Base-by-base conservation (phyloP, 2,888 invertebrate genomes). In the Dryococelus australis region DNA sequence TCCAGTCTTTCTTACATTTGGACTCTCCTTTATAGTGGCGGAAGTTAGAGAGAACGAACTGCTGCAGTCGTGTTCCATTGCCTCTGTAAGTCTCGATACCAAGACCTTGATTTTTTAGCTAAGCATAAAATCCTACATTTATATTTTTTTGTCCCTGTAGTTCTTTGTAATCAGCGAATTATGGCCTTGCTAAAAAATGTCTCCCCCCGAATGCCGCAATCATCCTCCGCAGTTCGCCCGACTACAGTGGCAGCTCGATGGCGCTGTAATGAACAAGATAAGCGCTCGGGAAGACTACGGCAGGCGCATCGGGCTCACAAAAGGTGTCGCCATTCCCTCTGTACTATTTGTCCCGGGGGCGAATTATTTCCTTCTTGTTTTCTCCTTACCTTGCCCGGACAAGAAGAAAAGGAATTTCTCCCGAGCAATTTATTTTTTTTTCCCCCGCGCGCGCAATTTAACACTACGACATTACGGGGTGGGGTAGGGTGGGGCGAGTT, bases 241-340 rank as follows among this genome's bases (percentile, higher is more conserved):
- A 16, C 47, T 3, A 47, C 16, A 13, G 47, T 8, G 12, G 47
- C 12, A 47, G 47, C 47, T 47, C 47, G 47, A 47, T 47, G 47
- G 47, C 47, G 47, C 47, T 16, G 16, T 47, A 47, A 47, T 47
- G 47, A 47, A 47, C 47, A 47, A 47, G 47, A 47, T 47, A 35
- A 47, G 47, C 47, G 10, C 47, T 16, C 10, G 47, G 10, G 47
- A 47, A 47, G 47, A 47, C 35, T 10, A 47, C 8, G 47, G 47
- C 47, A 35, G 65, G 20, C 20, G 65, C 65, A n/a, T 65, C 65
- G 65, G 12, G 24, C n/a, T 8, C 65, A 65, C 65, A 65, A 65
- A 65, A 65, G 65, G 65, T 65, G 65, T 65, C 65, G 65, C 65
- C 65, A 65, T 65, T 65, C 65, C 65, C 24, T 65, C 65, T n/a